Base-by-base conservation (phyloP, 1,140 invertebrate species). In the Bombus confusus region DNA sequence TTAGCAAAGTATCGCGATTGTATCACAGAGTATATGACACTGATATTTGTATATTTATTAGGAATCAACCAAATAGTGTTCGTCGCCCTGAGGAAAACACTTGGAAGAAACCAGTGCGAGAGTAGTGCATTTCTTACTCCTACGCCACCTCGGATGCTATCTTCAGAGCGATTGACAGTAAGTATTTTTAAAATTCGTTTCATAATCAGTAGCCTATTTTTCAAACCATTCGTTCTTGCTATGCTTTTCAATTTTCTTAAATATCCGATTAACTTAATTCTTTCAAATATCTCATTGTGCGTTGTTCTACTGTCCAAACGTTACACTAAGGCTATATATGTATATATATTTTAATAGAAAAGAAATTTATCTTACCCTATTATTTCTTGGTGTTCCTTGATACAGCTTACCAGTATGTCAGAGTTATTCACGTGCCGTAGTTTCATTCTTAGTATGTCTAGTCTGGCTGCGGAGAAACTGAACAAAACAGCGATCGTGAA, bases 361-460 rank as follows among this genome's bases (percentile, higher is more conserved):
- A 43, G 25, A 73, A 1, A 73, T 73, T 43, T 47, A 31, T 28
- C 74, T 83, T 73, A 88, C 88, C 34, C 25, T 41, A 91, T 79
- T 72, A 92, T 82, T 52, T 88, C 25, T 59, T 91, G 87, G 64
- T 92, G 90, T 79, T 90, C 81, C 57, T 83, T 76, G 28, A 90
- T 69, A 39, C 82, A 92, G 34, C 10, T 22, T 25, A 74, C 68
- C 34, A 91, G 39, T 3, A 83, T 31, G 0, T 68, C n/a, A n/a
- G 47, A 18, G 52, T 69, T 68, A 6, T 71, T 39, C 31, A 84
- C 78, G n/a, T 22, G 59, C 25, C 13, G 43, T 18, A 80, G 89
- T 76, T 81, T 90, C 71, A n/a, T n/a, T 52, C 80, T 62, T 31
- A 94, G 75, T 2, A 92, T 78, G 80, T 94, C 91, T 73, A 94